Percentiles rank a stretch among this genome's conserved stretches.
Conservation (phyloP, 2,113 vertebrate genomes). For the Oxygymnocypris stewartii region DNA sequence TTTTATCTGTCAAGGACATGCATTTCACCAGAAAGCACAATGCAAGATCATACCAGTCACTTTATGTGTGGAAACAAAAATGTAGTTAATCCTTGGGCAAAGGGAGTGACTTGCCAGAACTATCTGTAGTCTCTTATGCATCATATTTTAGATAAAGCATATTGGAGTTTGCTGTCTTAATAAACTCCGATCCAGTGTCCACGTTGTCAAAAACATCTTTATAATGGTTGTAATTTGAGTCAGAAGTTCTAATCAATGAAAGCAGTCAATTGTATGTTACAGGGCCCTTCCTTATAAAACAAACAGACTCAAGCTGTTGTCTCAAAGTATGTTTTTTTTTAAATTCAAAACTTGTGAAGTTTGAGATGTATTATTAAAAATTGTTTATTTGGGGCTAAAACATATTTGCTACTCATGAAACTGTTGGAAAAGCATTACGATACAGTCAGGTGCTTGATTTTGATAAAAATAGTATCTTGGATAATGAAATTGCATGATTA, state of each 20-base stretch:
- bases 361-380: neutral
- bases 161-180: neutral
- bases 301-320: constrained; percentile 6
- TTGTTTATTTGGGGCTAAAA: neutral
- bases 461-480: neutral
- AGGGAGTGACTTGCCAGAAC: neutral
- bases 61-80: neutral
- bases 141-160: neutral
- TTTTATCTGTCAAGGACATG: constrained; percentile 10
- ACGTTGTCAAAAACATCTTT: neutral
- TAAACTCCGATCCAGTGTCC: neutral
- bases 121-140: neutral
- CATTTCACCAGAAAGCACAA: neutral
- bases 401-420: neutral
- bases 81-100: neutral
- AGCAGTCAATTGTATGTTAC: constrained; percentile 4
- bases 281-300: constrained; percentile 29
- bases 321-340: neutral
- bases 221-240: constrained; percentile 22
- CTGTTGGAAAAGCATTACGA: no score
- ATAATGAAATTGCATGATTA: neutral
- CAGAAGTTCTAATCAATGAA: neutral
- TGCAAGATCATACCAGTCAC: neutral
- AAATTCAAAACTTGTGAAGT: neutral
- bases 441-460: neutral